A percentile compares a stretch with the other conserved stretches of the same genome.
Evolutionary conservation across 2,113 vertebrate species (phyloP).

Genomic region (Ornithorhynchus anatinus): DNA sequence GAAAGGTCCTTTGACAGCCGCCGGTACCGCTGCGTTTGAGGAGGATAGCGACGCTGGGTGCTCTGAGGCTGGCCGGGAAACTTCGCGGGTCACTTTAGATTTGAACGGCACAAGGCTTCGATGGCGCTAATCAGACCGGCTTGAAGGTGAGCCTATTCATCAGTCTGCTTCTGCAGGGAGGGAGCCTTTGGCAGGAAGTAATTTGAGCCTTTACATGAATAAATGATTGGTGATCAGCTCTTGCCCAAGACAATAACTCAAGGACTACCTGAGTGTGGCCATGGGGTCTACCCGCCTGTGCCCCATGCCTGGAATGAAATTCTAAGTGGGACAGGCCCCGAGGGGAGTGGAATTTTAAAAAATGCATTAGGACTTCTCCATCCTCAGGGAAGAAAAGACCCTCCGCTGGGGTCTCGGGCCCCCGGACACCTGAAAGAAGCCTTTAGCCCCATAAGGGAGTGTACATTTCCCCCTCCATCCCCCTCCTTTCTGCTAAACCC

Average conservation of each 20-base stretch:
- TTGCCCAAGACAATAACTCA: not conserved
- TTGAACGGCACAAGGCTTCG: not conserved
- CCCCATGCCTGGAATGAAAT: not conserved
- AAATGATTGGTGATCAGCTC: not conserved
- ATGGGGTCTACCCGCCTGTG: not conserved
- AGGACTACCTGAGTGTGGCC: not conserved
- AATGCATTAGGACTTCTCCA: not conserved
- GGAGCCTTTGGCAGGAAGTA: not conserved
- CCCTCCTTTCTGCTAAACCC: no score
- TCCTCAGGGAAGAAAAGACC: not conserved
- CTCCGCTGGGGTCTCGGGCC: not conserved
- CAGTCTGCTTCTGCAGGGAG: not conserved
- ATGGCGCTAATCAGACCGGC: slow-evolving; percentile 8
- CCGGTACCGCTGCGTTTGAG: not conserved
- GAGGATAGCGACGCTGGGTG: not conserved
- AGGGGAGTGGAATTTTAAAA: not conserved
- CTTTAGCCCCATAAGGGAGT: not conserved
- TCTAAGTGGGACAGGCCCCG: not conserved
- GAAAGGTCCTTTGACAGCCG: not conserved
- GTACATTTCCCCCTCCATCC: not conserved
- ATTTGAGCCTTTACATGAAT: not conserved
- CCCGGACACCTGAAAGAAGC: not conserved
- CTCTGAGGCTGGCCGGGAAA: slow-evolving; percentile 8
- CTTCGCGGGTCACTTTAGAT: slow-evolving; percentile 1
- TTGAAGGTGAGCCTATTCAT: slow-evolving; percentile 16